Evolutionary conservation across 2,888 invertebrate species (phyloP), one percentile per base, ranked within the genome.

Genomic region (Eumacrocentrus americanus): DNA sequence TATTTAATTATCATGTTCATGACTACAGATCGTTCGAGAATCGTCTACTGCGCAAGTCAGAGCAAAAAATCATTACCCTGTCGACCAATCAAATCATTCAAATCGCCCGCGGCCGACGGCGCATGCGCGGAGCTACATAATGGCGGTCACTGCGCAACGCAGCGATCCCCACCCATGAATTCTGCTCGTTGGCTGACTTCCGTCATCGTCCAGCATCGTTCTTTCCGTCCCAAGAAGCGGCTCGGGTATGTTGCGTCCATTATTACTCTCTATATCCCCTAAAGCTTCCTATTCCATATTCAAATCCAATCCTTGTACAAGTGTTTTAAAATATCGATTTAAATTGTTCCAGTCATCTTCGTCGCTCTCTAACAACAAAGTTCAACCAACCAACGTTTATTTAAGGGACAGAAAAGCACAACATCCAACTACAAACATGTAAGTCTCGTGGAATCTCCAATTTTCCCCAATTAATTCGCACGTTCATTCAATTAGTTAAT

Each of bases 201-300:
- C 71, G 70, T 63, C 58, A 66, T 61, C 62, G 57, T 61, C 62
- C 47, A 57, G 51, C 60, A 60, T 69, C 68, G 71, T 72, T 71
- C 78, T 78, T 78, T 78, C 77, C 73, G 75, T 76, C 71, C 72
- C 71, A 67, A 71, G 62, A 66, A 62, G 69, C 71, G 74, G 74
- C 68, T 70, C 72, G 70, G 74, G 78, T 78, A 72, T 70, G 77
- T 74, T 47, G 54, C 55, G 54, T 55, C 34, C 51, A 12, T 40
- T 42, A 16, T 18, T 23, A 3, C 16, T 40, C 11, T 37, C n/a
- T 52, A 14, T 12, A 20, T 46, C 16, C 48, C 14, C 40, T 29
- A 16, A 18, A 42, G 23, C 14, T 9, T 37, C 37, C 2, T 14
- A 2, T 1, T 9, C 20, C n/a, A 14, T 57, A 12, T 7, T 44